Evolutionary conservation across 2,888 invertebrate genomes (phyloP), one percentile per base, ranked within the genome.

Genomic region (Drosophila maculinotata): DNA sequence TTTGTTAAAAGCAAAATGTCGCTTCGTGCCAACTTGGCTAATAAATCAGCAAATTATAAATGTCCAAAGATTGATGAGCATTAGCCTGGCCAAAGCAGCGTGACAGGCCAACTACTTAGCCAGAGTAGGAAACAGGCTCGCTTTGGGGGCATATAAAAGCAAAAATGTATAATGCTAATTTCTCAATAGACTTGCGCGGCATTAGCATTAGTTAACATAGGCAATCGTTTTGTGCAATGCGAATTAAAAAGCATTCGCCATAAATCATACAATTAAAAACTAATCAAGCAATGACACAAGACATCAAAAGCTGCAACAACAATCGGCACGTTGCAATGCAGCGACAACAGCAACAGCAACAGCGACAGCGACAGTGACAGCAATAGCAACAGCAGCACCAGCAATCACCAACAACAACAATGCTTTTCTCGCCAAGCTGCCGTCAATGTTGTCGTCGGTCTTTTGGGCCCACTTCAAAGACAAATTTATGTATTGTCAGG

Each of bases 201-300:
- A 80, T 79, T 79, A 79, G 72, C 83, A 84, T 81, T 81, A 78
- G 62, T 79, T 73, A 69, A 57, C 69, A 60, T 60, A 39, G 59
- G 48, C 75, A 62, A 69, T 42, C 66, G 71, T 69, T 82, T 79
- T 83, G 65, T 78, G 84, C 84, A 81, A 80, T 80, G 68, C 38
- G 44, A 59, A 62, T 57, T 48, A 63, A 59, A 48, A 53, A 57
- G 31, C 58, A 69, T 38, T 57, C 56, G 36, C 78, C 64, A 84
- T 84, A 84, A 84, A 84, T 84, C 83, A 84, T 76, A 84, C 83
- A 84, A 84, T 84, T 84, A 84, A 84, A 84, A 84, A 83, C 83
- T 85, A 84, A 84, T 84, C 83, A 84, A 83, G 86, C 80, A 78
- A 80, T 84, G 85, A 84, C 83, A 84, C 78, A 85, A 78, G 75